These are phyloP conservation scores for Paramisgurnus dabryanus DNA, from an alignment of 2,113 vertebrate genomes.

Conservation along the genomic window DNA sequence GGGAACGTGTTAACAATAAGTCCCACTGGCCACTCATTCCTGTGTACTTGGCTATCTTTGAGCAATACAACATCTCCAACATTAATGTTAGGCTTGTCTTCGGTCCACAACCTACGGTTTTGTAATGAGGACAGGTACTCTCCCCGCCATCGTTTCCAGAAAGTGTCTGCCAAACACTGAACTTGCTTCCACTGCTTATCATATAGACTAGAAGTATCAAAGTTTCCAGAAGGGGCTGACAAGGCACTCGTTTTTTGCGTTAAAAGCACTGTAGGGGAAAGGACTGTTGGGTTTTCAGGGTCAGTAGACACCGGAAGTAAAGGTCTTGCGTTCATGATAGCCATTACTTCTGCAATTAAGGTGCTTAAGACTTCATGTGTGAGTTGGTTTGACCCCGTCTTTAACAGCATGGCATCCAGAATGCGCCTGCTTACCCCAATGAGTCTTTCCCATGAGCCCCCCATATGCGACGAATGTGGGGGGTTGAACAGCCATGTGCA, in stretches of 20 bases:
- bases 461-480: background rate
- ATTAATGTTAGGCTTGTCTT: constrained; percentile 1
- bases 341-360: constrained; percentile 28
- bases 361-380: constrained; percentile 41
- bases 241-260: too few species aligned
- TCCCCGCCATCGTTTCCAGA: constrained; percentile 47
- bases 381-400: background rate
- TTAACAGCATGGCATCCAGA: constrained; percentile 44
- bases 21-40: constrained; percentile 35
- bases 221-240: constrained; percentile 1
- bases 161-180: constrained; percentile 44
- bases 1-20: background rate
- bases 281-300: too few species aligned
- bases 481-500: constrained; percentile 3
- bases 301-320: too few species aligned
- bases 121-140: constrained; percentile 44
- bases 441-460: background rate
- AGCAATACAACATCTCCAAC: constrained; percentile 12
- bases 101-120: constrained; percentile 27
- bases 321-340: too few species aligned
- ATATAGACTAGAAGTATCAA: constrained; percentile 12
- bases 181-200: constrained; percentile 5
- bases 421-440: background rate
- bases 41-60: constrained; percentile 12
- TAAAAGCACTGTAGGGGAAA: too few species aligned